Evolutionary conservation across 1,140 invertebrate species (phyloP).

Genomic region (Drosophila triauraria): DNA sequence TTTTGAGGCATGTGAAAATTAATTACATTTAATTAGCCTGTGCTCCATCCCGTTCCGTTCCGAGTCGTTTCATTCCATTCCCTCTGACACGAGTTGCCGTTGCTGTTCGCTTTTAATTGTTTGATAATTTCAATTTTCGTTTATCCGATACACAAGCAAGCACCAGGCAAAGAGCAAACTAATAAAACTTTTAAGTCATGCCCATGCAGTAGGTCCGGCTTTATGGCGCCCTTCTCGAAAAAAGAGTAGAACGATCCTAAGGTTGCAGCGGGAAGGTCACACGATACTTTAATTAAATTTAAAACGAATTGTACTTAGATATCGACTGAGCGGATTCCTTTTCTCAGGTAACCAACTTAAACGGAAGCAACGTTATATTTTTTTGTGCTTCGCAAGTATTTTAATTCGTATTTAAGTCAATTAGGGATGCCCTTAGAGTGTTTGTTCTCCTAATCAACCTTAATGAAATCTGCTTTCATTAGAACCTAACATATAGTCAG

Average conservation of each 20-base stretch:
- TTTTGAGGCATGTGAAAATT: constrained; percentile 81
- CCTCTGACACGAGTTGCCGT: constrained; percentile 63
- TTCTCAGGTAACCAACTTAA: constrained; percentile 32
- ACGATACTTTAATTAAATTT: constrained; percentile 73
- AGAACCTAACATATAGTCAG: constrained; percentile 18
- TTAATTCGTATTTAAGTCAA: constrained; percentile 33
- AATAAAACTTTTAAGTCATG: constrained; percentile 53
- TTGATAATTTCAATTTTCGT: constrained; percentile 76
- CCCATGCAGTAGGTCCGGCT: constrained; percentile 49
- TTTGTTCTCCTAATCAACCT: constrained; percentile 18
- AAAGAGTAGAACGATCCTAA: constrained; percentile 35
- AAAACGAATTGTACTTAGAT: constrained; percentile 73
- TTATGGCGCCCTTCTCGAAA: constrained; percentile 35
- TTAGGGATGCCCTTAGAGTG: constrained; percentile 24
- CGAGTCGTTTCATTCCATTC: constrained; percentile 13
- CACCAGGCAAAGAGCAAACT: constrained; percentile 23
- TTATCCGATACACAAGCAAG: constrained; percentile 41
- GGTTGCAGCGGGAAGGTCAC: constrained; percentile 55
- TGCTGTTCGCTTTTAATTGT: constrained; percentile 69
- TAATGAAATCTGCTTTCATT: constrained; percentile 53
- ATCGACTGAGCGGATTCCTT: constrained; percentile 7
- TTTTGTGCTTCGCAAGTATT: constrained; percentile 17
- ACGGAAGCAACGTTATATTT: constrained; percentile 34
- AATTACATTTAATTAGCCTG: constrained; percentile 80
- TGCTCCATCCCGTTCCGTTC: constrained; percentile 27